Conservation (phyloP, 2,113 vertebrate species). For the Cervus canadensis region DNA sequence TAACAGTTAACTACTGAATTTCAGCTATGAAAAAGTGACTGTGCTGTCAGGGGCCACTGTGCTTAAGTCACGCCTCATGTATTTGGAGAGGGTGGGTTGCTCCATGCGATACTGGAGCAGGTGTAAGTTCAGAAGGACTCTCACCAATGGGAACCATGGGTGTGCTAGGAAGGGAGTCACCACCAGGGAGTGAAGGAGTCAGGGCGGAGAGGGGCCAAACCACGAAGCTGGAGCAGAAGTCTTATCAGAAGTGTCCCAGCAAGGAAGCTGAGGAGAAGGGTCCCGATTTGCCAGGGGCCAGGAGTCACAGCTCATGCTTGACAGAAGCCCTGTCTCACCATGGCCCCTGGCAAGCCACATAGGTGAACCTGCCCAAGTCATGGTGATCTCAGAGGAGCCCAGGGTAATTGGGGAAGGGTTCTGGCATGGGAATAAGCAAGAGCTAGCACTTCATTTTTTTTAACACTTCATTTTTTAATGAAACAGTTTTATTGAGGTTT, state of each 20-base stretch:
- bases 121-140: background rate
- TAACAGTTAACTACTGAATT: background rate
- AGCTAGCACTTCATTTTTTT: background rate
- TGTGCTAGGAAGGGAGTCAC: background rate
- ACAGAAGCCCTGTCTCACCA: background rate
- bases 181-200: too few species aligned
- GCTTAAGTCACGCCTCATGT: background rate
- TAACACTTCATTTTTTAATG: background rate
- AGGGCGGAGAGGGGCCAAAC: too few species aligned
- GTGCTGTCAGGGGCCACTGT: background rate
- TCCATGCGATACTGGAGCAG: background rate
- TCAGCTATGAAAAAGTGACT: background rate
- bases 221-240: background rate
- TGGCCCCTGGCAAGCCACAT: background rate
- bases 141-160: background rate
- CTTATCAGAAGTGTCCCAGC: background rate
- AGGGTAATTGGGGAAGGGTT: background rate
- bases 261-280: background rate
- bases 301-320: background rate
- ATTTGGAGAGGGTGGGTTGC: background rate
- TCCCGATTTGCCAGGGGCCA: background rate
- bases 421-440: background rate
- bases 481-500: background rate
- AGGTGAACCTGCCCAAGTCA: background rate
- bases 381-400: background rate